Percentiles rank a stretch among this genome's conserved stretches.
Evolutionary conservation across 1,140 invertebrate genomes (phyloP).

Genomic region (Plodia interpunctella): DNA sequence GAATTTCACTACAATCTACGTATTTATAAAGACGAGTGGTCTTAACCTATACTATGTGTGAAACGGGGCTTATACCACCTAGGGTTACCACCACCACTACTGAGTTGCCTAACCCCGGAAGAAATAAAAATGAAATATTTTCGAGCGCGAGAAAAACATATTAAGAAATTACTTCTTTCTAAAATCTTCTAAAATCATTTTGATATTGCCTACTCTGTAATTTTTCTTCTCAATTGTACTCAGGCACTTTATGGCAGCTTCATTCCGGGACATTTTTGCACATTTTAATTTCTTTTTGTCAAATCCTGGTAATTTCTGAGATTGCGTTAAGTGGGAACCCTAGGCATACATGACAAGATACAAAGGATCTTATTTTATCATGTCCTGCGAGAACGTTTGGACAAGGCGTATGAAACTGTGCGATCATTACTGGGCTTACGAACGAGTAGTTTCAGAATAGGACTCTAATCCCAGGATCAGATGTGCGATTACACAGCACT

Average conservation of each 20-base stretch:
- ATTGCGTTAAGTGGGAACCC: too few relatives aligned
- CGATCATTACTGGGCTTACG: constrained; percentile 11
- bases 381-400: neutral
- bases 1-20: neutral
- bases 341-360: neutral
- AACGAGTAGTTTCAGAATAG: constrained; percentile 12
- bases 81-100: too few relatives aligned
- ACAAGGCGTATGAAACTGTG: neutral
- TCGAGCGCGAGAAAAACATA: too few relatives aligned
- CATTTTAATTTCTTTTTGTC: too few relatives aligned
- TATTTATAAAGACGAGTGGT: neutral
- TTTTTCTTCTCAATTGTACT: too few relatives aligned
- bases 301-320: too few relatives aligned
- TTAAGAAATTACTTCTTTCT: too few relatives aligned
- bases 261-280: too few relatives aligned
- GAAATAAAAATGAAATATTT: too few relatives aligned
- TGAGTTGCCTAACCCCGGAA: too few relatives aligned
- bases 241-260: too few relatives aligned
- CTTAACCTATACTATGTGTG: neutral
- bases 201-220: neutral
- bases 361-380: constrained; percentile 7
- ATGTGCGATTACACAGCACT: neutral
- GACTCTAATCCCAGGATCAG: constrained; percentile 11
- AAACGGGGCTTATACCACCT: neutral
- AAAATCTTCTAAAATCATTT: too few relatives aligned